Percentiles rank a stretch among this genome's conserved stretches.
Evolutionary conservation across 2,888 invertebrate genomes (phyloP).

Genomic region (Lepidocyrtoides sp.): DNA sequence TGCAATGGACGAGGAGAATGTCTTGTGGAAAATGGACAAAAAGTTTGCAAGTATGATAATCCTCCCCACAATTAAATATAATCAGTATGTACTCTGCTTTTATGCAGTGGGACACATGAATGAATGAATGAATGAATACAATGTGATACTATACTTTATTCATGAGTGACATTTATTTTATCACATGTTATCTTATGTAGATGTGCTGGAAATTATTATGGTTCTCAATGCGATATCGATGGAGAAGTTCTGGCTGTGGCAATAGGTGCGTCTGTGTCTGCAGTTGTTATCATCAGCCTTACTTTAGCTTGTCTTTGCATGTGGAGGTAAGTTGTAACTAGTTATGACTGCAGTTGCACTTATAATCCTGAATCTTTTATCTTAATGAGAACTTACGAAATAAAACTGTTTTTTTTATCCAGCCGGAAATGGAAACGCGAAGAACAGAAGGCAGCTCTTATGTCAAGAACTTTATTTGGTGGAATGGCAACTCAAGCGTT

Average conservation of each 20-base stretch:
- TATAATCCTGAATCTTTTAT: too few relatives aligned
- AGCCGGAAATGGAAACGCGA: conserved; percentile 96
- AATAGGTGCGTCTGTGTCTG: conserved; percentile 95
- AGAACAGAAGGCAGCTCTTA: conserved; percentile 90
- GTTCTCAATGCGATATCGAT: conserved; percentile 95
- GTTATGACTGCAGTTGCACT: not conserved
- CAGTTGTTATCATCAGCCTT: conserved; percentile 94
- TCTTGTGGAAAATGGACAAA: conserved; percentile 91
- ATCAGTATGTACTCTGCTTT: too few relatives aligned
- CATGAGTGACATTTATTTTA: too few relatives aligned
- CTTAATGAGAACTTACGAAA: not conserved
- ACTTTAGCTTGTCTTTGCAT: conserved; percentile 95
- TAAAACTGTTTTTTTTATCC: conserved; percentile 73
- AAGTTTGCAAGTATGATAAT: conserved; percentile 91
- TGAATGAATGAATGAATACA: too few relatives aligned
- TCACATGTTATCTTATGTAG: conserved; percentile 87
- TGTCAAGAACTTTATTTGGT: conserved; percentile 92
- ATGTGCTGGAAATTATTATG: conserved; percentile 95
- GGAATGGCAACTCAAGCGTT: conserved; percentile 91
- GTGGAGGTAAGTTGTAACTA: conserved; percentile 91
- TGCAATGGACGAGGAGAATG: conserved; percentile 96
- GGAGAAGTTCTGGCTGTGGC: conserved; percentile 97
- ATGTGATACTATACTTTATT: too few relatives aligned
- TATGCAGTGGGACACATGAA: too few relatives aligned
- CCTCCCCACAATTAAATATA: too few relatives aligned